Evolutionary conservation across 2,797 vertebrate genomes (phyloP).

Genomic region (Coregonus suidteri): DNA sequence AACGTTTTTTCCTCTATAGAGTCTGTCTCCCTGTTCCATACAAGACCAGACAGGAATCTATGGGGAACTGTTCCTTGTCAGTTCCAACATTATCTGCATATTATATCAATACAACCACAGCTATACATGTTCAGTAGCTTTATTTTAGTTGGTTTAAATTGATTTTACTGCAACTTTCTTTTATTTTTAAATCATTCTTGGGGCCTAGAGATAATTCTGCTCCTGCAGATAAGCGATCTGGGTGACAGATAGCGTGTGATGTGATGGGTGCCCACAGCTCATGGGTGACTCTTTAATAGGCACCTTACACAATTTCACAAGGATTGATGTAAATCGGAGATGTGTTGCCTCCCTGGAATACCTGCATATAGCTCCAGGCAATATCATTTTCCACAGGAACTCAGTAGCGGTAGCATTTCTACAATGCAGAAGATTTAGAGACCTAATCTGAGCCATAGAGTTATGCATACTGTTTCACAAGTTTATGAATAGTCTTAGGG

Average conservation of each 20-base stretch:
- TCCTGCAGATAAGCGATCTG: slow-evolving; percentile 43
- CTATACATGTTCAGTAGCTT: neutral
- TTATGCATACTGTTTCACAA: neutral
- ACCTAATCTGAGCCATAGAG: neutral
- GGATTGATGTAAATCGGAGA: slow-evolving; percentile 15
- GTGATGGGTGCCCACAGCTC: slow-evolving; percentile 53
- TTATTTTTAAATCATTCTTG: slow-evolving; percentile 37
- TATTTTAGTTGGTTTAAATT: slow-evolving; percentile 26
- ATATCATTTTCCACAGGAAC: neutral
- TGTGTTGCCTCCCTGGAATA: slow-evolving; percentile 5
- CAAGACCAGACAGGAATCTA: neutral
- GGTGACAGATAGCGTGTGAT: slow-evolving; percentile 37
- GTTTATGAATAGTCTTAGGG: neutral
- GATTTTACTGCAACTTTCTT: slow-evolving; percentile 21
- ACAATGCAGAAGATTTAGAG: neutral
- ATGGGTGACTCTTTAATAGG: slow-evolving; percentile 32
- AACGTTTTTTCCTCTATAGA: neutral
- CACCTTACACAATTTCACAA: slow-evolving; percentile 13
- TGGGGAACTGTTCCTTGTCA: neutral
- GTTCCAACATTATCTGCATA: slow-evolving; percentile 20
- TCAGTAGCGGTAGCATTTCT: neutral
- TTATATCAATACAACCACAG: slow-evolving; percentile 17
- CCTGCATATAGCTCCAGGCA: neutral
- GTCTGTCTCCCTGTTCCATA: neutral
- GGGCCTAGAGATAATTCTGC: slow-evolving; percentile 41